Conservation (phyloP, 2,113 vertebrate species). For the Takifugu bimaculatus region DNA sequence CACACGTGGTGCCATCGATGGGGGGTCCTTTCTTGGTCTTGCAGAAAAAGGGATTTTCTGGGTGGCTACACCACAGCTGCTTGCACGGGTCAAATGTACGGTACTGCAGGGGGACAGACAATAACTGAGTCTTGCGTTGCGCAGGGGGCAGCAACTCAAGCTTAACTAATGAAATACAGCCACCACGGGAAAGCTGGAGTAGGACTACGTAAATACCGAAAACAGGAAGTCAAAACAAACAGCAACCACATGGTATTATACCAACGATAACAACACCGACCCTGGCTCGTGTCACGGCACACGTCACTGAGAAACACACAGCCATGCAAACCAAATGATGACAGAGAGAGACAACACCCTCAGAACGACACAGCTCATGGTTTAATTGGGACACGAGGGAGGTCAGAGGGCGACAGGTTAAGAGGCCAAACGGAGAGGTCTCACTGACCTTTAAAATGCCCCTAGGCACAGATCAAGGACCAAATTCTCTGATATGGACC, state of each 20-base stretch:
- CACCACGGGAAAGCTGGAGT: slow-evolving; percentile 37
- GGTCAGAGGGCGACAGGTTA: slow-evolving; percentile 44
- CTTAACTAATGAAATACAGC: slow-evolving; percentile 7
- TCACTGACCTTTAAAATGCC: slow-evolving; percentile 37
- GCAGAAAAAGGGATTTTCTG: slow-evolving; percentile 97
- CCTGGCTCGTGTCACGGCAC: slow-evolving; percentile 50
- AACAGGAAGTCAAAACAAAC: slow-evolving; percentile 43
- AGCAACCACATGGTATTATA: slow-evolving; percentile 45
- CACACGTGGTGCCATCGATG: slow-evolving; percentile 93
- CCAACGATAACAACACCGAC: slow-evolving; percentile 47
- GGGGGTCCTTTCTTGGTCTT: slow-evolving; percentile 99
- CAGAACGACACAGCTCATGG: slow-evolving; percentile 39
- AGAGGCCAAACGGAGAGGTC: slow-evolving; percentile 49
- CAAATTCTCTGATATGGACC: slow-evolving; percentile 37
- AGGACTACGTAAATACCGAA: slow-evolving; percentile 40
- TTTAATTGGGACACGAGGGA: slow-evolving; percentile 47
- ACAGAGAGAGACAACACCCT: slow-evolving; percentile 48
- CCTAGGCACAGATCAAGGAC: slow-evolving; percentile 34
- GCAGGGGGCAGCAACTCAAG: background rate
- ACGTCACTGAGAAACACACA: slow-evolving; percentile 64
- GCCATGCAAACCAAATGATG: slow-evolving; percentile 75
- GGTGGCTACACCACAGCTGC: slow-evolving; percentile 97
- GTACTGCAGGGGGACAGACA: slow-evolving; percentile 79
- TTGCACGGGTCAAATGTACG: slow-evolving; percentile 95
- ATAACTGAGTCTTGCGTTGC: slow-evolving; percentile 8